phyloP scores from a whole-genome alignment of 2,888 invertebrate species.

The Plebejus anna region DNA sequence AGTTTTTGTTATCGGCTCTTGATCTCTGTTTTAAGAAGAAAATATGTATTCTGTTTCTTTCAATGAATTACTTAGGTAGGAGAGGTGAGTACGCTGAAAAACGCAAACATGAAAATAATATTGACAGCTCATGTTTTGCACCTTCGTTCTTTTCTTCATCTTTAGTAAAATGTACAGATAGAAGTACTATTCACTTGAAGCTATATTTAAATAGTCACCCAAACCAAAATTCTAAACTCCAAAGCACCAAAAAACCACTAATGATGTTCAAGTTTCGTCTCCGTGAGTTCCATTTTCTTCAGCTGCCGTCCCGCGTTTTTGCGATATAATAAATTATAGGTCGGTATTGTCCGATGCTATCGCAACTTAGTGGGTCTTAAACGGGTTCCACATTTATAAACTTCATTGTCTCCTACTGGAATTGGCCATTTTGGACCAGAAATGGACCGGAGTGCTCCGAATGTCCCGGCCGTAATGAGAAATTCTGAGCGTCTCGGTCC shows the following conservation, averaged over 20 bases:
- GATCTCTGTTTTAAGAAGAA: not conserved
- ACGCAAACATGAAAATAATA: no score
- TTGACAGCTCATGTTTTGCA: not conserved
- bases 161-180: not conserved
- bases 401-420: constrained; percentile 39
- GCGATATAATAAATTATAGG: constrained; percentile 69
- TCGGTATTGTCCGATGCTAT: constrained; percentile 70
- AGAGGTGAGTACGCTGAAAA: no score
- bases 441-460: constrained; percentile 32
- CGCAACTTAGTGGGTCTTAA: constrained; percentile 55
- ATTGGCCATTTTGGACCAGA: constrained; percentile 37
- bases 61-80: no score
- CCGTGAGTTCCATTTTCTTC: constrained; percentile 34
- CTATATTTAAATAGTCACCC: not conserved
- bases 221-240: not conserved
- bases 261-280: constrained; percentile 24
- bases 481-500: constrained; percentile 8
- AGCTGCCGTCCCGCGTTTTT: constrained; percentile 54
- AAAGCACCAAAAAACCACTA: not conserved
- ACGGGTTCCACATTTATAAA: constrained; percentile 56
- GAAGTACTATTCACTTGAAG: not conserved
- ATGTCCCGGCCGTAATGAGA: constrained; percentile 6
- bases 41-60: not conserved
- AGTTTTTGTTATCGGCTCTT: not conserved
- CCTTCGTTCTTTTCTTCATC: no score